A percentile compares a stretch with the other conserved stretches of the same genome.
Evolutionary conservation across 2,888 invertebrate genomes (phyloP).

Genomic region (Dasypogon diadema): DNA sequence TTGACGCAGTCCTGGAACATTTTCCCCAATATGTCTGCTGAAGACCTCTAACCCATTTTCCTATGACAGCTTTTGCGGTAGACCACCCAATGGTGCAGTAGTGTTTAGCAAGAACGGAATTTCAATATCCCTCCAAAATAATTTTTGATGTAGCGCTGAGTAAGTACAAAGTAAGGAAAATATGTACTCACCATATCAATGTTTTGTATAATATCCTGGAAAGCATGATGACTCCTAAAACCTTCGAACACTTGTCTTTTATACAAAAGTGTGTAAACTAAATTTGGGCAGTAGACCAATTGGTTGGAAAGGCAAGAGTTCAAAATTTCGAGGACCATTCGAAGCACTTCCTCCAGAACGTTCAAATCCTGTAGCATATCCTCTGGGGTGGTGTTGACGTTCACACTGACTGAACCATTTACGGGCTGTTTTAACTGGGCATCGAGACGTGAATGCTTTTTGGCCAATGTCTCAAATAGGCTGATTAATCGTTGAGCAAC

Average conservation of each 20-base stretch:
- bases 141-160: too few relatives aligned
- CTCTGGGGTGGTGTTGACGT: conserved; percentile 62
- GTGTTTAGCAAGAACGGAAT: too few relatives aligned
- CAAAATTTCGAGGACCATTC: conserved; percentile 97
- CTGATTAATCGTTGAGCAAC: conserved; percentile 95
- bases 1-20: too few relatives aligned
- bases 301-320: conserved; percentile 94
- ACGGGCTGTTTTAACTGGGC: conserved; percentile 71
- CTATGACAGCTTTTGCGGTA: too few relatives aligned
- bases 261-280: conserved; percentile 95
- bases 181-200: conserved; percentile 83
- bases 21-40: too few relatives aligned
- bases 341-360: conserved; percentile 94
- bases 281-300: conserved; percentile 87
- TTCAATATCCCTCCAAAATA: too few relatives aligned
- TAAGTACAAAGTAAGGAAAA: too few relatives aligned
- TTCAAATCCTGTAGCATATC: conserved; percentile 84
- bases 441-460: conserved; percentile 80
- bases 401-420: conserved; percentile 65
- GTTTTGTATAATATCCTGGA: conserved; percentile 94
- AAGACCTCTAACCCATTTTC: too few relatives aligned
- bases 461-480: conserved; percentile 90
- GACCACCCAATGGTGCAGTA: too few relatives aligned
- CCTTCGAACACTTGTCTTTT: conserved; percentile 90
- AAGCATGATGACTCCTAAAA: conserved; percentile 88